phyloP scores from a whole-genome alignment of 2,113 vertebrate species.

The Corynorhinus townsendii region DNA sequence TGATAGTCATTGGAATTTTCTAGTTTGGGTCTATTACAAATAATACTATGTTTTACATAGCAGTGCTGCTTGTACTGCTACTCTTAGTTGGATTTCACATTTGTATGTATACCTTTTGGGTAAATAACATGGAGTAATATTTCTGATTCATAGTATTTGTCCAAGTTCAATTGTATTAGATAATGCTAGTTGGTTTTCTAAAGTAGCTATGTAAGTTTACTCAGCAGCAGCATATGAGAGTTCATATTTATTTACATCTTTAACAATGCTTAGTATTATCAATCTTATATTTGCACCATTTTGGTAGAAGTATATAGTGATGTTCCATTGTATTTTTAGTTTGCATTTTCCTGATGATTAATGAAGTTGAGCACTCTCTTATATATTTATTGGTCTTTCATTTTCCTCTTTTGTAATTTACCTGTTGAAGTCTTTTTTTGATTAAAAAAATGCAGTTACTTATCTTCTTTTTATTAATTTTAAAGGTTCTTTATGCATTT shows the following conservation, averaged over 20 bases:
- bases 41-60: not conserved
- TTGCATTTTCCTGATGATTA: not conserved
- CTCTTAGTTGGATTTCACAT: not conserved
- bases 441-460: not conserved
- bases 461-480: conserved; percentile 7
- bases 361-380: not conserved
- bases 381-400: not conserved
- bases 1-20: not conserved
- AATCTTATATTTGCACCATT: not conserved
- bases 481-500: not conserved
- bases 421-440: not conserved
- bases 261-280: not conserved
- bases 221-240: not conserved
- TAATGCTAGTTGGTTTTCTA: not conserved
- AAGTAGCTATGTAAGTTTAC: not conserved
- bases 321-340: not conserved
- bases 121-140: not conserved
- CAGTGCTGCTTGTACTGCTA: not conserved
- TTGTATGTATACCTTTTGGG: not conserved
- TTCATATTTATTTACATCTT: not conserved
- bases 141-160: not conserved
- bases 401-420: not conserved
- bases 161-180: not conserved
- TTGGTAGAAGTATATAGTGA: not conserved
- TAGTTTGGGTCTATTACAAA: not conserved